A percentile compares a stretch with the other conserved stretches of the same genome.
Evolutionary conservation across 2,113 vertebrate species (phyloP).

Genomic region (Seriola aureovittata): DNA sequence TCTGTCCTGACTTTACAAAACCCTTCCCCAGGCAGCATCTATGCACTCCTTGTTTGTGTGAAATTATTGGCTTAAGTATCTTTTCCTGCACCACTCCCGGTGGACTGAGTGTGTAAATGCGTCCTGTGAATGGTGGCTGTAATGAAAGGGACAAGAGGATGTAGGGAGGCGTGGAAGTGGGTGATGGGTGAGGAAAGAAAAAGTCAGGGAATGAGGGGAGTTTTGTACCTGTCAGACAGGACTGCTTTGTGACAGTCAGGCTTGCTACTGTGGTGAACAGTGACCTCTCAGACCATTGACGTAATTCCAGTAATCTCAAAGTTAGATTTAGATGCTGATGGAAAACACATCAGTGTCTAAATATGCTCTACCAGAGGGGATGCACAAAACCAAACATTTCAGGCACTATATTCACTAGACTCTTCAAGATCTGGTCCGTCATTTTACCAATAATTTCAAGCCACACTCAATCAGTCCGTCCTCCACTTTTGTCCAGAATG

Average conservation of each 20-base stretch:
- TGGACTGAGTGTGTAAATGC: slow-evolving; percentile 46
- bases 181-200: slow-evolving; percentile 50
- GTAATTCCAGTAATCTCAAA: slow-evolving; percentile 39
- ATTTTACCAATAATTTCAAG: neutral
- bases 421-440: neutral
- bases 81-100: slow-evolving; percentile 54
- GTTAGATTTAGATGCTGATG: slow-evolving; percentile 17
- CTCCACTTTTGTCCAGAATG: neutral
- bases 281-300: slow-evolving; percentile 58
- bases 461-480: neutral
- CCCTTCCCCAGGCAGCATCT: slow-evolving; percentile 35
- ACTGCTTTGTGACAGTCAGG: slow-evolving; percentile 69
- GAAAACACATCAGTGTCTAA: slow-evolving; percentile 19
- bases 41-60: slow-evolving; percentile 69
- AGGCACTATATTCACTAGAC: neutral
- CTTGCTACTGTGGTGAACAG: slow-evolving; percentile 51
- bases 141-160: slow-evolving; percentile 48
- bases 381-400: slow-evolving; percentile 1
- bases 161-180: slow-evolving; percentile 32
- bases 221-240: slow-evolving; percentile 55
- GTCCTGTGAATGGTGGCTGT: slow-evolving; percentile 51
- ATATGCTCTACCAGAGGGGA: slow-evolving; percentile 7
- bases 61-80: slow-evolving; percentile 71
- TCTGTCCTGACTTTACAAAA: slow-evolving; percentile 13
- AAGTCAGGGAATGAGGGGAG: slow-evolving; percentile 48